Evolutionary conservation across 2,888 invertebrate genomes (phyloP), one percentile per base, ranked within the genome.

Genomic region (Trichogramma dendrolimi): DNA sequence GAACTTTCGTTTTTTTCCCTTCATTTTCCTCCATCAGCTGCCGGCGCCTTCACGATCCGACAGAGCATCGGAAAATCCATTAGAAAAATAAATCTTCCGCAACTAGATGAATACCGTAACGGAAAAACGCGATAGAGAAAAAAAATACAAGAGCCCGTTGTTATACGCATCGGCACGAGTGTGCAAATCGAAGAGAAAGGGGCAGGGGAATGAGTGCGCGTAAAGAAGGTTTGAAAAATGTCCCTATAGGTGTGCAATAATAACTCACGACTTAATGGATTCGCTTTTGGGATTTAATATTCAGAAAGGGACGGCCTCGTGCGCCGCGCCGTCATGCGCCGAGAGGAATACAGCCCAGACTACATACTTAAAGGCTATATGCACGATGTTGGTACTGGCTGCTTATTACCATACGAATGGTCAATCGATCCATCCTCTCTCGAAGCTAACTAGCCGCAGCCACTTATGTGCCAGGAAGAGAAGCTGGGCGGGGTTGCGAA

Each of bases 351-450:
- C 27, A 27, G 27, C 27, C 27, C 27, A 27, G 27, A 3, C 27
- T 27, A 27, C 27, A 27, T 27, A 27, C 27, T 27, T 27, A 27
- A 27, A 27, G 27, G 27, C 27, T 27, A 27, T 27, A 27, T 27
- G 27, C 27, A 27, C 27, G 27, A 27, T 27, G 27, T 27, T 27
- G 27, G 27, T 27, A 27, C 27, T 27, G 27, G 78, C 76, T 76
- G 77, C 77, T 78, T 77, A 74, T 79, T 79, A 77, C 76, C 79
- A 79, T 79, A 79, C 76, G 79, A 79, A 79, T 79, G 75, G 77
- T 66, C 75, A 75, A 77, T 78, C 78, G 77, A 78, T 78, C 72
- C 73, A 6, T 11, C 48, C 11, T 69, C 71, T 72, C 71, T 70
- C 72, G 71, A 69, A 67, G 69, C 70, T 61, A 67, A 68, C 67